These are phyloP conservation scores for Drosophila mauritiana DNA, from an alignment of 1,140 invertebrate genomes.

Conservation along the genomic window DNA sequence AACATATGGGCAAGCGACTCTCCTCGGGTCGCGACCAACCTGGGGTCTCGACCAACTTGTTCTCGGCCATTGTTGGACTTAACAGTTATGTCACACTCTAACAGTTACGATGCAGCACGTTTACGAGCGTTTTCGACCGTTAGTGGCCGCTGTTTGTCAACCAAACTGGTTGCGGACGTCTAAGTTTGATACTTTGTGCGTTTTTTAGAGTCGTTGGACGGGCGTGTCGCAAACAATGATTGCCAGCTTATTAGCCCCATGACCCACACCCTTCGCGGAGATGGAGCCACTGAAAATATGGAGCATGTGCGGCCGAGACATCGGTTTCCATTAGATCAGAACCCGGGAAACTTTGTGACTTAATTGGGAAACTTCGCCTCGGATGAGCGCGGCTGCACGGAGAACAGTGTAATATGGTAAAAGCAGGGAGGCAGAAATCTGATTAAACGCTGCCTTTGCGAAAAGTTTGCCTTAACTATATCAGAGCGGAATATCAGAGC, in stretches of 20 bases:
- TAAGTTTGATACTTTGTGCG: conserved; percentile 60
- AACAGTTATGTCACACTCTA: conserved; percentile 69
- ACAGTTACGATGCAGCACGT: conserved; percentile 53
- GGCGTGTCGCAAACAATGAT: conserved; percentile 73
- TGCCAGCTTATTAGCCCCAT: conserved; percentile 59
- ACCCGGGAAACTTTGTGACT: conserved; percentile 65
- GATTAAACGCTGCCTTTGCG: conserved; percentile 57
- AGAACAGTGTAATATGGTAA: conserved; percentile 21
- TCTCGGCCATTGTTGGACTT: conserved; percentile 33
- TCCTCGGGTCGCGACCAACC: background rate
- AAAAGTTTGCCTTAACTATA: conserved; percentile 54
- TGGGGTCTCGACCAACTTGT: conserved; percentile 38
- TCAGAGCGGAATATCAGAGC: conserved; percentile 69
- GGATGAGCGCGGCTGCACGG: conserved; percentile 22
- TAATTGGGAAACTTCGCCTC: conserved; percentile 75
- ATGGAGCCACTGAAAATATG: conserved; percentile 7
- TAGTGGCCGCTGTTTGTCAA: conserved; percentile 56
- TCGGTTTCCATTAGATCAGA: conserved; percentile 72
- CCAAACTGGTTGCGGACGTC: conserved; percentile 62
- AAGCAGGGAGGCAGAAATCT: conserved; percentile 43
- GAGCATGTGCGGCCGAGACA: conserved; percentile 32
- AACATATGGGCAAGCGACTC: conserved; percentile 20
- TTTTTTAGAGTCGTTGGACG: conserved; percentile 17
- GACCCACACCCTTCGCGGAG: conserved; percentile 3
- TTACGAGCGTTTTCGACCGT: conserved; percentile 69